Conservation (phyloP, 2,113 vertebrate species). For the Jaculus jaculus region DNA sequence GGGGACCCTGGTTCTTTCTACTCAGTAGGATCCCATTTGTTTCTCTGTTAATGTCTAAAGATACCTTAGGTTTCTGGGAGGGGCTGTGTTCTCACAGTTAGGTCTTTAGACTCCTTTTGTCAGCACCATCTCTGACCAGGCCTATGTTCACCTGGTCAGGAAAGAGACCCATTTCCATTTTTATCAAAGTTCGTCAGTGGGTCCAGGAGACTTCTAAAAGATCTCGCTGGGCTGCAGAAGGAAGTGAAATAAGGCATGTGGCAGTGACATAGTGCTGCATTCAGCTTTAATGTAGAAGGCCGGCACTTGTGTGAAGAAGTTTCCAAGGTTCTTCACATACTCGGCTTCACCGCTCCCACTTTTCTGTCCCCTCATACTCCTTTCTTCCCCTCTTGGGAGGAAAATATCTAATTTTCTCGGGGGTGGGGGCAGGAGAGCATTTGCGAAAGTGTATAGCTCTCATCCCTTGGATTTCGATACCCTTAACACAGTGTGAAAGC, state of each 20-base stretch:
- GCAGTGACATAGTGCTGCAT: neutral
- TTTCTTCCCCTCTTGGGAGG: neutral
- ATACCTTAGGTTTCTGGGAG: neutral
- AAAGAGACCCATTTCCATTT: neutral
- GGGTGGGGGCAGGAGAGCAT: too few relatives aligned
- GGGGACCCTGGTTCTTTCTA: neutral
- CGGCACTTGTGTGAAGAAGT: too few relatives aligned
- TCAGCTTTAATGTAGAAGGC: neutral
- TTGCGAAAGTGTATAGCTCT: neutral
- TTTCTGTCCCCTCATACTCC: neutral
- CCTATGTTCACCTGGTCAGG: neutral
- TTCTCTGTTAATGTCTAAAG: neutral
- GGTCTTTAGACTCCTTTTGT: neutral
- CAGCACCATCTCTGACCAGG: neutral
- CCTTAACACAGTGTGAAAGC: neutral
- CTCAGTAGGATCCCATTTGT: neutral
- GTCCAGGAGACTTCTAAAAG: neutral
- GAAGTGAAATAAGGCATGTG: neutral
- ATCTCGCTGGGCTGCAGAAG: neutral
- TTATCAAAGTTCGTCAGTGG: neutral
- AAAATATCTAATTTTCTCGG: neutral
- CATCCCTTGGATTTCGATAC: neutral
- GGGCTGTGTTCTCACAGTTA: neutral
- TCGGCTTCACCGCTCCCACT: neutral
- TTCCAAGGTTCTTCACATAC: neutral